These are phyloP conservation scores for Drosophila azteca DNA, from an alignment of 1,140 invertebrate species.

Conservation along the genomic window DNA sequence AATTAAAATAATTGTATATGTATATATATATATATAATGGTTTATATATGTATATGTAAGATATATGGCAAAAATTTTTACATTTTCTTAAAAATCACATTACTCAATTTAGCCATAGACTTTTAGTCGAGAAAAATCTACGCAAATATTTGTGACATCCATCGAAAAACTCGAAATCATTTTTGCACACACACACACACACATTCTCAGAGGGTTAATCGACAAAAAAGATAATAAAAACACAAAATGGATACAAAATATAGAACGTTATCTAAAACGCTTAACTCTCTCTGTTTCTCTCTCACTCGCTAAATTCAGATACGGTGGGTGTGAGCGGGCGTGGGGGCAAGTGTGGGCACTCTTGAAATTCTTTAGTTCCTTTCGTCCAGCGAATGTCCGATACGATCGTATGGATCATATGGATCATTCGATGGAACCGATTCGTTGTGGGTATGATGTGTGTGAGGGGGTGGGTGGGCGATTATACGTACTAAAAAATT, in stretches of 20 bases:
- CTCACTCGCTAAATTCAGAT: constrained; percentile 62
- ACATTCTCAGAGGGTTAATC: constrained; percentile 22
- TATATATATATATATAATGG: constrained; percentile 57
- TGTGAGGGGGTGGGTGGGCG: constrained; percentile 16
- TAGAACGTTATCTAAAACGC: constrained; percentile 15
- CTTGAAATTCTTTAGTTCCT: constrained; percentile 75
- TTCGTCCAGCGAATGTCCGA: constrained; percentile 22
- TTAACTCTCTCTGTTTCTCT: constrained; percentile 23
- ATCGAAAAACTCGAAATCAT: constrained; percentile 54
- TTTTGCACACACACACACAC: constrained; percentile 64
- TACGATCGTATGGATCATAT: not conserved
- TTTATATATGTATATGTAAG: constrained; percentile 61
- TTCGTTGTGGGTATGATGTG: constrained; percentile 46
- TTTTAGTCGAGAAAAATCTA: constrained; percentile 83
- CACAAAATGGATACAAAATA: constrained; percentile 43
- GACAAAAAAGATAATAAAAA: constrained; percentile 56
- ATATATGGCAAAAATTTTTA: constrained; percentile 78
- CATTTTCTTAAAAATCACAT: constrained; percentile 69
- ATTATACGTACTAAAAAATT: constrained; percentile 62
- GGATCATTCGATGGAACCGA: constrained; percentile 17
- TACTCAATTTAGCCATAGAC: constrained; percentile 79
- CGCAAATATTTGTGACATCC: constrained; percentile 71
- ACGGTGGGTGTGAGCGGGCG: constrained; percentile 67
- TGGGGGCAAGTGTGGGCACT: constrained; percentile 73
- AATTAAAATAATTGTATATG: constrained; percentile 43